Percentiles rank a stretch among this genome's conserved stretches.
These are phyloP conservation scores for Halocaridina rubra DNA, from an alignment of 2,888 invertebrate genomes.

Conservation along the genomic window DNA sequence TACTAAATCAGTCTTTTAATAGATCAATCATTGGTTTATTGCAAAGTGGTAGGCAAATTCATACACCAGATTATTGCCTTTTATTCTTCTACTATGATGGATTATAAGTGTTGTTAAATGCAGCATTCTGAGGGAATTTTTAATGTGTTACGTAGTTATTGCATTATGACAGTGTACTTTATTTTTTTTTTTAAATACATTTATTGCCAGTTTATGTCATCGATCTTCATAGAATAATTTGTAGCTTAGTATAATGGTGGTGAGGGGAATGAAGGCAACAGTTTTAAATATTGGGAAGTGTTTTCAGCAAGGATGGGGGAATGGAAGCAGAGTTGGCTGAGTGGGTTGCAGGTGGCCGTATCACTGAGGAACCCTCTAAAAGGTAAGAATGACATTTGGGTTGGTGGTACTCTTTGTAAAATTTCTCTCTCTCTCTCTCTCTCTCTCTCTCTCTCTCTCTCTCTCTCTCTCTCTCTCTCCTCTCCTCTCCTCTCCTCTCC, in stretches of 20 bases:
- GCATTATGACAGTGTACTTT: no score
- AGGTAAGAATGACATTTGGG: slow-evolving; percentile 30
- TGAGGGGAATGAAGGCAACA: neutral
- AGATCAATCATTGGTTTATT: no score
- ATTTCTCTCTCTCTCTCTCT: neutral
- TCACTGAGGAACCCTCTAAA: slow-evolving; percentile 29
- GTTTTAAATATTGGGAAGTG: slow-evolving; percentile 32
- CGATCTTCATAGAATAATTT: neutral
- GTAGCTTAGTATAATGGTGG: neutral
- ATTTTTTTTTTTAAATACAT: no score
- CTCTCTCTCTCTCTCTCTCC: slow-evolving; percentile 10
- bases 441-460: neutral
- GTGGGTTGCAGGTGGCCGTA: slow-evolving; percentile 19
- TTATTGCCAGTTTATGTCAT: no score
- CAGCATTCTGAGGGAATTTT: no score
- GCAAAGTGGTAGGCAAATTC: no score
- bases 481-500: neutral
- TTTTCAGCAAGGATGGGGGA: slow-evolving; percentile 40
- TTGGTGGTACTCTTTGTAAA: no score
- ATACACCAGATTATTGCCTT: no score
- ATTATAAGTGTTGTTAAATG: no score
- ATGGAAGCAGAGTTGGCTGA: slow-evolving; percentile 39
- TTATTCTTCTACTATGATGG: no score
- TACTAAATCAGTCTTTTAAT: no score
- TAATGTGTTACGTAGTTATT: no score